phyloP scores from a whole-genome alignment of 2,888 invertebrate species.

The Melinopterus prodromus region DNA sequence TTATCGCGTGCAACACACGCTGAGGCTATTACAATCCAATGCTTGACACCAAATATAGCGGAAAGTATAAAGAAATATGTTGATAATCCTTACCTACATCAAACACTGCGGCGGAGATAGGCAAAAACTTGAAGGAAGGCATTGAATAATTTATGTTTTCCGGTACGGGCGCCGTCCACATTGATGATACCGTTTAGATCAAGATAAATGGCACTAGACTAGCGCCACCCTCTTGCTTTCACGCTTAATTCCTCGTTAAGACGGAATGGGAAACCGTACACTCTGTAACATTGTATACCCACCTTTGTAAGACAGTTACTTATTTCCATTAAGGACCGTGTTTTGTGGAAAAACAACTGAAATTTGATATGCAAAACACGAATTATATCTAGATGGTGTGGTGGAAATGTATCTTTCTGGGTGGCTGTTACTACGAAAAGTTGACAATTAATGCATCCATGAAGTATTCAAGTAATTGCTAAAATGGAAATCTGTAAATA shows the following conservation, averaged over 20 bases:
- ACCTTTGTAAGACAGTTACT: neutral
- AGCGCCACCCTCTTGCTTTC: neutral
- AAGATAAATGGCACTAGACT: slow-evolving; percentile 4
- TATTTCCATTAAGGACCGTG: neutral
- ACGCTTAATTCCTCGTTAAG: neutral
- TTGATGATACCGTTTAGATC: slow-evolving; percentile 4
- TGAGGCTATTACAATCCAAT: no score
- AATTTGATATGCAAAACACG: neutral
- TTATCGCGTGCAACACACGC: no score
- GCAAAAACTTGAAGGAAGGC: neutral
- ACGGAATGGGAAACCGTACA: neutral
- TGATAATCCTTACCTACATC: neutral
- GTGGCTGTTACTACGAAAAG: no score
- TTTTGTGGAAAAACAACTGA: neutral
- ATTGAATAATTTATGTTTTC: slow-evolving; percentile 4
- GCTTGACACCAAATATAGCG: no score
- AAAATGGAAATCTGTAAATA: no score
- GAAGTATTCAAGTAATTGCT: no score
- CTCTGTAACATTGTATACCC: neutral
- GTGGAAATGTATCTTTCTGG: no score
- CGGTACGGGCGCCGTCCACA: neutral
- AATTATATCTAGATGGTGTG: no score
- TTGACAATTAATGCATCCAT: no score
- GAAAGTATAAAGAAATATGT: no score
- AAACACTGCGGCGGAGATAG: neutral